Conservation (phyloP, 2,113 vertebrate genomes). For the Lampris incognitus region DNA sequence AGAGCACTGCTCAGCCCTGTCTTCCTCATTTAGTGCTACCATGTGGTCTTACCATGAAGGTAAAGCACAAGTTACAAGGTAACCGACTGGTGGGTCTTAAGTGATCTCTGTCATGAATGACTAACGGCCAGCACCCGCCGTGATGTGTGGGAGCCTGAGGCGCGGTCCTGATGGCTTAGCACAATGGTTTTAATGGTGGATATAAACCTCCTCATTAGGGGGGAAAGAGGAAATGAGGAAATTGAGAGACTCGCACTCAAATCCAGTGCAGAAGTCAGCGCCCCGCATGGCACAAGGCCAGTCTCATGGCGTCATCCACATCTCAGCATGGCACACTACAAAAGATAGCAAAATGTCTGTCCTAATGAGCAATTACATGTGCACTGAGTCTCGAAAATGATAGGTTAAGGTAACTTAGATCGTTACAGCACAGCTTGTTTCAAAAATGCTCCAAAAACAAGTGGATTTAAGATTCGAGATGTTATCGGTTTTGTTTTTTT, state of each 20-base stretch:
- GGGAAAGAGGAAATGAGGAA: conserved; percentile 59
- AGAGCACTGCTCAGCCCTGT: background rate
- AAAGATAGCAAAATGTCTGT: background rate
- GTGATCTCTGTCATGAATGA: conserved; percentile 55
- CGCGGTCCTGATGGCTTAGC: conserved; percentile 52
- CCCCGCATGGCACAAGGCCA: conserved; percentile 54
- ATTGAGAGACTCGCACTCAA: conserved; percentile 62
- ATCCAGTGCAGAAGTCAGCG: conserved; percentile 52
- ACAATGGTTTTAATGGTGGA: conserved; percentile 59
- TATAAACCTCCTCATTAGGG: conserved; percentile 69
- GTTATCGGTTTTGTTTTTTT: too few relatives aligned
- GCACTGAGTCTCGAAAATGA: conserved; percentile 31
- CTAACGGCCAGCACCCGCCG: conserved; percentile 34
- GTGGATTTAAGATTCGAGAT: too few relatives aligned
- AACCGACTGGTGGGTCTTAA: conserved; percentile 48
- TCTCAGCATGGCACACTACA: conserved; percentile 38
- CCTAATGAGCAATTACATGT: conserved; percentile 45
- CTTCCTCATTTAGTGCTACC: conserved; percentile 24
- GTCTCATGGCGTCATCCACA: conserved; percentile 64
- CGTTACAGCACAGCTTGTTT: conserved; percentile 20
- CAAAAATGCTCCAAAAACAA: too few relatives aligned
- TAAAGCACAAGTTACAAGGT: conserved; percentile 18
- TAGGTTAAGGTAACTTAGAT: conserved; percentile 18
- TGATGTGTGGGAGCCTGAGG: conserved; percentile 26
- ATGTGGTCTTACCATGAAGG: conserved; percentile 5